phyloP scores from a whole-genome alignment of 1,140 invertebrate species.

The Batillaria attramentaria region DNA sequence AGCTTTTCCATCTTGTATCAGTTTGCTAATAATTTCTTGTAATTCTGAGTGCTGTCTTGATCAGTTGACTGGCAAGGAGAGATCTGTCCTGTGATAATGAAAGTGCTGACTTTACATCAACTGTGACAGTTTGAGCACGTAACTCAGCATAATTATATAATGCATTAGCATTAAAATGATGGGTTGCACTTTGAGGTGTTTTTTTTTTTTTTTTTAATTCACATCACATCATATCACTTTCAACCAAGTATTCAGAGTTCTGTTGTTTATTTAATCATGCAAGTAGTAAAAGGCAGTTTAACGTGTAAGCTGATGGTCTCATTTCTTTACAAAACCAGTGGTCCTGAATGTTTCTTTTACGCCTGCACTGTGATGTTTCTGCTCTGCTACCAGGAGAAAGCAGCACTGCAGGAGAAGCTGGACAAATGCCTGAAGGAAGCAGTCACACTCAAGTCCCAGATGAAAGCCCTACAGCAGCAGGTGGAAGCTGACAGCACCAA shows the following conservation, averaged over 20 bases:
- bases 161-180: no score
- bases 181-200: no score
- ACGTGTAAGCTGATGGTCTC: neutral
- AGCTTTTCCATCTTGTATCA: neutral
- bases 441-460: constrained; percentile 20
- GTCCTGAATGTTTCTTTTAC: neutral
- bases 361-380: neutral
- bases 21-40: neutral
- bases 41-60: neutral
- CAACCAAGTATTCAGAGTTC: no score
- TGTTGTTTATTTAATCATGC: no score
- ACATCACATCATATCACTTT: no score
- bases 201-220: no score
- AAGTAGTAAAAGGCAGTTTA: neutral
- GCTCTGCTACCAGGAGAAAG: neutral
- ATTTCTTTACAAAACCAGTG: neutral
- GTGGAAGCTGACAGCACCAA: constrained; percentile 10
- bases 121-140: neutral
- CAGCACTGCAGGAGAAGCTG: constrained; percentile 6
- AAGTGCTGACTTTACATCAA: neutral
- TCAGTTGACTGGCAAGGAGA: neutral
- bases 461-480: constrained; percentile 24
- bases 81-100: no score
- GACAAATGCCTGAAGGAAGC: neutral
- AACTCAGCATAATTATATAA: neutral